Percentiles rank a stretch among this genome's conserved stretches.
These are phyloP conservation scores for Pogonognathellus flavescens DNA, from an alignment of 1,140 invertebrate species.

Conservation along the genomic window DNA sequence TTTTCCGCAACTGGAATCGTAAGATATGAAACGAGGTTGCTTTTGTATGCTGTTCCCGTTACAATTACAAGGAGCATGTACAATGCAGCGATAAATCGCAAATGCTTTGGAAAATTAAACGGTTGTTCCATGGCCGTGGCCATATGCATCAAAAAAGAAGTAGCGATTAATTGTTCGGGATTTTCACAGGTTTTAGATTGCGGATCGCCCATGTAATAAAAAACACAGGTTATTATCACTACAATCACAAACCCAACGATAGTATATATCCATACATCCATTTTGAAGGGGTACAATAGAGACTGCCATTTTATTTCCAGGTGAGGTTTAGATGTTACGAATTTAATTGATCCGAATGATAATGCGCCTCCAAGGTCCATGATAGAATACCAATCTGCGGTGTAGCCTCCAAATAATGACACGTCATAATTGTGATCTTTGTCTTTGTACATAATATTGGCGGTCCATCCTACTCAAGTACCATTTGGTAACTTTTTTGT, in stretches of 20 bases:
- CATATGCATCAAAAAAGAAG: no score
- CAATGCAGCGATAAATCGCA: neutral
- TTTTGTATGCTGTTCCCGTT: no score
- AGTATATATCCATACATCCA: neutral
- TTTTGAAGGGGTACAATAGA: neutral
- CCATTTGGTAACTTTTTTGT: neutral
- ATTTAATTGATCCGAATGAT: neutral
- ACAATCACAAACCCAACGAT: neutral
- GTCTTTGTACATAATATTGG: slow-evolving; percentile 64
- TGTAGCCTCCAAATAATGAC: neutral
- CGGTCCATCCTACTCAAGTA: neutral
- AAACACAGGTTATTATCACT: neutral
- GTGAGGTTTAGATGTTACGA: neutral
- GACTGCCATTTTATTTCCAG: neutral
- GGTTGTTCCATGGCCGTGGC: neutral
- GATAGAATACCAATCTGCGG: neutral
- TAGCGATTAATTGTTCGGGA: no score
- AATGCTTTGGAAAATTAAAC: neutral
- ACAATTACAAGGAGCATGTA: slow-evolving; percentile 37
- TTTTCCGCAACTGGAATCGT: no score
- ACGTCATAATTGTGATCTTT: neutral
- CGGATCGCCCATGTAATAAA: neutral
- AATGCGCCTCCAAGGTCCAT: neutral
- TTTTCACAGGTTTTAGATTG: no score
- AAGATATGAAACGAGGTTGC: no score